Evolutionary conservation across 2,888 invertebrate species (phyloP).

Genomic region (Linyphia triangularis): DNA sequence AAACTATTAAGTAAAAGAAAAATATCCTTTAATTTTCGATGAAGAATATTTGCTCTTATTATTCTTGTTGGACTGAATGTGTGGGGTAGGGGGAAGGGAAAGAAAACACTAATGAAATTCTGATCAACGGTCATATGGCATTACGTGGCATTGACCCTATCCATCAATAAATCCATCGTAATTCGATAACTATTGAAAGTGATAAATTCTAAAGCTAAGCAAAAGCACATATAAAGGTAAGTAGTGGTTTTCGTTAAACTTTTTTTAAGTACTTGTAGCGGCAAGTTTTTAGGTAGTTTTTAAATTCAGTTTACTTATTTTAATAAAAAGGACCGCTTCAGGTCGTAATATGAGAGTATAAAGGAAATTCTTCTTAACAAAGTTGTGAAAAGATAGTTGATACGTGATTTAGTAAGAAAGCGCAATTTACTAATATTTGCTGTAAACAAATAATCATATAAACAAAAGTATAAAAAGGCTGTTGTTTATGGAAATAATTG

Average conservation of each 20-base stretch:
- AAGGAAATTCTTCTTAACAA: neutral
- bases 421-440: slow-evolving; percentile 12
- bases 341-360: no score
- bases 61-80: slow-evolving; percentile 26
- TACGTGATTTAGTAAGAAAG: slow-evolving; percentile 33
- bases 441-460: slow-evolving; percentile 11
- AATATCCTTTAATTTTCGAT: slow-evolving; percentile 29
- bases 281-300: no score
- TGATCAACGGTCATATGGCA: slow-evolving; percentile 48
- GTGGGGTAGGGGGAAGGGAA: neutral
- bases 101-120: slow-evolving; percentile 63
- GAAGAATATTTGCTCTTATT: slow-evolving; percentile 52
- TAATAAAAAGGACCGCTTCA: no score
- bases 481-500: neutral
- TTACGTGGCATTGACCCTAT: slow-evolving; percentile 33
- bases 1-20: slow-evolving; percentile 37
- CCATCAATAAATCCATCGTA: slow-evolving; percentile 9
- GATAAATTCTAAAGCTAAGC: neutral
- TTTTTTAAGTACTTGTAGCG: slow-evolving; percentile 44
- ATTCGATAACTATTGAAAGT: slow-evolving; percentile 32
- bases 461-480: neutral
- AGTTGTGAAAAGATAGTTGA: slow-evolving; percentile 6
- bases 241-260: slow-evolving; percentile 34
- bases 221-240: slow-evolving; percentile 2
- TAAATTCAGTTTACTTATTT: no score